phyloP scores from a whole-genome alignment of 2,888 invertebrate species.

The Drosophila dives region DNA sequence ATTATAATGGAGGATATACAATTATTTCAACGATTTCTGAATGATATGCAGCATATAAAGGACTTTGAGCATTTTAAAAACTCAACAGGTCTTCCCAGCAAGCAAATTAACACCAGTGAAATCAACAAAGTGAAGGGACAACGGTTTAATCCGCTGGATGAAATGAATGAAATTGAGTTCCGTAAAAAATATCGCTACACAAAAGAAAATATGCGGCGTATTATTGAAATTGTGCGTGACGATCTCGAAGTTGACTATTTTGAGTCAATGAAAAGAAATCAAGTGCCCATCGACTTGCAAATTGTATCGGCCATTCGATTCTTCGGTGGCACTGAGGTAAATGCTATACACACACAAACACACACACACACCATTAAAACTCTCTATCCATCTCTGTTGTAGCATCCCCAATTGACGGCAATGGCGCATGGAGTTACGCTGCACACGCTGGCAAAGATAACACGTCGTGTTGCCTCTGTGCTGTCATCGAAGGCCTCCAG shows the following conservation, averaged over 20 bases:
- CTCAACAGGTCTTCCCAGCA: constrained; percentile 9
- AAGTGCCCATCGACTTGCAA: constrained; percentile 79
- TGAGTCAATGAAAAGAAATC: constrained; percentile 64
- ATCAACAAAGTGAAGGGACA: constrained; percentile 14
- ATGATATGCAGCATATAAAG: constrained; percentile 67
- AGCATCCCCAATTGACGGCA: constrained; percentile 77
- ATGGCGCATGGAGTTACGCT: constrained; percentile 69
- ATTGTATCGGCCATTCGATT: constrained; percentile 74
- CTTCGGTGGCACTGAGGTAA: constrained; percentile 80
- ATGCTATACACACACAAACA: not conserved
- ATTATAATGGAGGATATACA: constrained; percentile 62
- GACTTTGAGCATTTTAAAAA: constrained; percentile 49
- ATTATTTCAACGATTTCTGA: constrained; percentile 61
- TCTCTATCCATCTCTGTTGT: not conserved
- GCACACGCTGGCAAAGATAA: constrained; percentile 76
- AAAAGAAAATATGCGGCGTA: constrained; percentile 76
- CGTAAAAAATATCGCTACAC: constrained; percentile 73
- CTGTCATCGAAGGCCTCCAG: constrained; percentile 78
- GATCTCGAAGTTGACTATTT: constrained; percentile 73
- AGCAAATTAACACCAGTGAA: not conserved
- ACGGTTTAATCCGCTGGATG: constrained; percentile 71
- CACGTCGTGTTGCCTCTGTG: constrained; percentile 74
- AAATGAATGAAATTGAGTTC: constrained; percentile 75
- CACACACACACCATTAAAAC: not conserved
- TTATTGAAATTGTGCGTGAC: constrained; percentile 79